Evolutionary conservation across 1,140 invertebrate genomes (phyloP).

Genomic region (Euwallacea fornicatus): DNA sequence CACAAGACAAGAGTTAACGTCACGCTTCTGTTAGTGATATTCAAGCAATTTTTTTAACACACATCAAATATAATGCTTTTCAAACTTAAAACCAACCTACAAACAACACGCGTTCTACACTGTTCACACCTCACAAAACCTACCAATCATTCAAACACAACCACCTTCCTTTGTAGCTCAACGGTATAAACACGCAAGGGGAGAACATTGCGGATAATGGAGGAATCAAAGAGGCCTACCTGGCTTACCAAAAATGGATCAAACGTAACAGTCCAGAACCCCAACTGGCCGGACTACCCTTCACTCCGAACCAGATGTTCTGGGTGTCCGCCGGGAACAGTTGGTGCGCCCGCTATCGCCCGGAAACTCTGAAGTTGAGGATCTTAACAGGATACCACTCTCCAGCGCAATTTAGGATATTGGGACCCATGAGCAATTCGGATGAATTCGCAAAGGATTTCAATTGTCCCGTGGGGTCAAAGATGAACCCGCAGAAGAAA

Average conservation of each 20-base stretch:
- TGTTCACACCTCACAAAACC: no score
- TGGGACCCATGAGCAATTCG: constrained; percentile 88
- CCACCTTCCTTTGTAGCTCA: constrained; percentile 53
- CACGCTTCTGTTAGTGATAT: no score
- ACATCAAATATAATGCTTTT: no score
- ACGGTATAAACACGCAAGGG: constrained; percentile 64
- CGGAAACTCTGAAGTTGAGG: constrained; percentile 72
- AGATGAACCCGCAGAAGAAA: constrained; percentile 87
- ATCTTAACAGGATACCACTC: constrained; percentile 78
- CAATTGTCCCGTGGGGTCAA: constrained; percentile 75
- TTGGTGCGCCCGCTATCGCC: constrained; percentile 69
- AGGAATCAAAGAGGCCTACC: constrained; percentile 66
- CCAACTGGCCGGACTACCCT: constrained; percentile 55
- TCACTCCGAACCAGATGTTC: constrained; percentile 67
- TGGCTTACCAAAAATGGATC: constrained; percentile 58
- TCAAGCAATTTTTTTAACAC: no score
- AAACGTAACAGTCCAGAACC: constrained; percentile 50
- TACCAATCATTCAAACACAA: no score
- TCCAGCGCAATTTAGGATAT: constrained; percentile 79
- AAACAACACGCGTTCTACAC: not conserved
- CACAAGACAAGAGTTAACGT: no score
- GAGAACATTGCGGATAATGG: constrained; percentile 73
- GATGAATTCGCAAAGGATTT: constrained; percentile 86
- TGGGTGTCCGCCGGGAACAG: constrained; percentile 72
- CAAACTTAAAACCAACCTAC: not conserved